Percentiles rank a stretch among this genome's conserved stretches.
phyloP scores from a whole-genome alignment of 2,888 invertebrate species.

The Mesochorus sp. region DNA sequence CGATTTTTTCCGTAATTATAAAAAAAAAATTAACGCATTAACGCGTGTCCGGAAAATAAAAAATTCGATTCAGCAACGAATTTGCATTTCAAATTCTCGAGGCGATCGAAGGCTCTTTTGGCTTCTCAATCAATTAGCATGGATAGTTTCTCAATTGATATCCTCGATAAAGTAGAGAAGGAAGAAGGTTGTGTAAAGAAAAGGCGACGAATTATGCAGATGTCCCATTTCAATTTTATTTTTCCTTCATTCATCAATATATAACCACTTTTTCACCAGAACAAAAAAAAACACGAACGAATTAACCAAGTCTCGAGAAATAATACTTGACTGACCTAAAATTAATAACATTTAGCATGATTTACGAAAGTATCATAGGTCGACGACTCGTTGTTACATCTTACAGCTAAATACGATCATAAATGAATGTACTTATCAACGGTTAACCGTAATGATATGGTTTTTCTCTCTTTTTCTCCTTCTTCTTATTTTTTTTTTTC shows the following conservation, averaged over 20 bases:
- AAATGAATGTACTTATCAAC: conserved; percentile 74
- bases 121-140: too few species aligned
- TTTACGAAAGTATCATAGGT: conserved; percentile 36
- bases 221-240: conserved; percentile 38
- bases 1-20: too few species aligned
- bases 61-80: too few species aligned
- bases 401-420: conserved; percentile 70
- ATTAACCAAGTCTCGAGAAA: conserved; percentile 13
- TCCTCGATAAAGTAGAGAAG: too few species aligned
- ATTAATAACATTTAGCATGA: conserved; percentile 17
- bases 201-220: neutral
- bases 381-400: conserved; percentile 36
- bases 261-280: conserved; percentile 10
- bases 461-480: too few species aligned
- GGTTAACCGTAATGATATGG: conserved; percentile 77
- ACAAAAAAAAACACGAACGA: too few species aligned
- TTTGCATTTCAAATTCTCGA: too few species aligned
- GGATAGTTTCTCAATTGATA: too few species aligned
- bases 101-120: too few species aligned
- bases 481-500: too few species aligned
- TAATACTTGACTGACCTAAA: conserved; percentile 28
- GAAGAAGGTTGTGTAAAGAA: neutral
- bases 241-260: conserved; percentile 26
- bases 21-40: too few species aligned
- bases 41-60: too few species aligned